A percentile compares a stretch with the other conserved stretches of the same genome.
These are phyloP conservation scores for Choreutis nemorana DNA, from an alignment of 2,888 invertebrate species.

Conservation along the genomic window DNA sequence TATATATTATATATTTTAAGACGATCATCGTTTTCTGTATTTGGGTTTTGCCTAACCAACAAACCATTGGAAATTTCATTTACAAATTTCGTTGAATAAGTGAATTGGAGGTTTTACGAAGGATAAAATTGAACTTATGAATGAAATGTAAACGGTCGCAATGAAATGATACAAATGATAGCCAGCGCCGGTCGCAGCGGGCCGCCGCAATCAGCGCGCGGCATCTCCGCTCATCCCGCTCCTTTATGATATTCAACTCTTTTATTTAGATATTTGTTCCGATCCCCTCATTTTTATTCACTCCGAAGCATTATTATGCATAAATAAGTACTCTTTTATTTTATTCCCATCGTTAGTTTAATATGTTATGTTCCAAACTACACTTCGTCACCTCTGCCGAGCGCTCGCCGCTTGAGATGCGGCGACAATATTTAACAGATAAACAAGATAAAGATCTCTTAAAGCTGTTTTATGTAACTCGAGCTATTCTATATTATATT, in stretches of 20 bases:
- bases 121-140: slow-evolving; percentile 37
- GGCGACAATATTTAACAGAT: slow-evolving; percentile 55
- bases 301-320: slow-evolving; percentile 54
- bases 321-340: slow-evolving; percentile 58
- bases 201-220: slow-evolving; percentile 42
- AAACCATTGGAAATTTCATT: too few species aligned
- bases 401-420: slow-evolving; percentile 39
- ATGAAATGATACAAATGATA: slow-evolving; percentile 61
- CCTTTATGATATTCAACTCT: slow-evolving; percentile 49
- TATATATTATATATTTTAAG: too few species aligned
- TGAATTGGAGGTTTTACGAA: too few species aligned
- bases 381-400: slow-evolving; percentile 49
- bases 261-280: slow-evolving; percentile 60
- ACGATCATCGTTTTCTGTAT: too few species aligned
- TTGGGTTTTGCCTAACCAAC: too few species aligned
- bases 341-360: slow-evolving; percentile 58
- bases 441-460: slow-evolving; percentile 49
- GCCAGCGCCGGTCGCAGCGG: slow-evolving; percentile 24
- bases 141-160: slow-evolving; percentile 61
- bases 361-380: slow-evolving; percentile 39
- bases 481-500: slow-evolving; percentile 42
- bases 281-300: slow-evolving; percentile 58
- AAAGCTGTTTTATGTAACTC: slow-evolving; percentile 52
- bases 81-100: too few species aligned
- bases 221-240: slow-evolving; percentile 35